Percentiles rank a stretch among this genome's conserved stretches.
phyloP scores from a whole-genome alignment of 2,113 vertebrate genomes.

The Serilophus lunatus region DNA sequence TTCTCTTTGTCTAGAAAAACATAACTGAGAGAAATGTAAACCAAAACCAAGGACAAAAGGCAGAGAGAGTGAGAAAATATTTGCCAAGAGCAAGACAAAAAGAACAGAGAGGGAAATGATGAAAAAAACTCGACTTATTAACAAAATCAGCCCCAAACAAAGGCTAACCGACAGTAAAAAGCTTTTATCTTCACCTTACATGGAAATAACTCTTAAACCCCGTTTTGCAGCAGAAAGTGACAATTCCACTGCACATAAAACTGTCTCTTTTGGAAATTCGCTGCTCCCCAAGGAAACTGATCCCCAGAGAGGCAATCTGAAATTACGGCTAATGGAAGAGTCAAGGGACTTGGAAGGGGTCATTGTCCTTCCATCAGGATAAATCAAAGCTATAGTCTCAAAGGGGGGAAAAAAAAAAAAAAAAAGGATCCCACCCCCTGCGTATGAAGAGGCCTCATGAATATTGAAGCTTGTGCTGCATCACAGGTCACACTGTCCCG shows the following conservation, averaged over 20 bases:
- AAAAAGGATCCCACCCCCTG: background rate
- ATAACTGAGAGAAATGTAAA: background rate
- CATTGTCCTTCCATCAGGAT: background rate
- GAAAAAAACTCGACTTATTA: background rate
- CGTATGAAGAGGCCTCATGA: background rate
- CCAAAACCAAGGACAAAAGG: background rate
- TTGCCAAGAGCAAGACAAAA: background rate
- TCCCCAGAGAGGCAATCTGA: background rate
- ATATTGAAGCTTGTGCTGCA: background rate
- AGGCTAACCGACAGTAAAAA: background rate
- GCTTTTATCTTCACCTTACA: background rate
- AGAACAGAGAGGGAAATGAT: background rate
- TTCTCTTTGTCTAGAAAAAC: background rate
- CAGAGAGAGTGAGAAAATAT: background rate
- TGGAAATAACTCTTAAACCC: slow-evolving; percentile 29
- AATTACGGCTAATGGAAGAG: background rate
- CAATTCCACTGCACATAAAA: background rate
- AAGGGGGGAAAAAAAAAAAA: background rate
- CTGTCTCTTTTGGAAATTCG: background rate
- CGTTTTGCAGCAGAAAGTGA: background rate
- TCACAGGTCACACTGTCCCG: background rate
- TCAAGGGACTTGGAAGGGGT: background rate
- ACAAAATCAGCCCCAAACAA: background rate
- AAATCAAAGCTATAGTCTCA: background rate
- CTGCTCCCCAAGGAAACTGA: background rate